Conservation (phyloP, 2,113 vertebrate genomes). For the Oryzias curvinotus region DNA sequence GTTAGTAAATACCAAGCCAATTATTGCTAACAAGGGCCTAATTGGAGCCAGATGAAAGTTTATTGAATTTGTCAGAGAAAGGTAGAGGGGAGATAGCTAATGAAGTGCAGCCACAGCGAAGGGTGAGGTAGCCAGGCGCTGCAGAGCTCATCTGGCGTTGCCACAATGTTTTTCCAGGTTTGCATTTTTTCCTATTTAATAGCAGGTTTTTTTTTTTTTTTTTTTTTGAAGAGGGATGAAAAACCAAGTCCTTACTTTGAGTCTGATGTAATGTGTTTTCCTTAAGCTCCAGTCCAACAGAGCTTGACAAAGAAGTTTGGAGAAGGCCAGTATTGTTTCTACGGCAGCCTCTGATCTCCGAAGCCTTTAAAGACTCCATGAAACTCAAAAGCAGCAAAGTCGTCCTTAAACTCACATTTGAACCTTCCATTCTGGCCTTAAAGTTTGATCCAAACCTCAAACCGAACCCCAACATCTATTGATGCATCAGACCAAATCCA, state of each 20-base stretch:
- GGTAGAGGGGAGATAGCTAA: conserved; percentile 64
- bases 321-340: not conserved
- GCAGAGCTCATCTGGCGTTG: conserved; percentile 41
- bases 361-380: too few relatives aligned
- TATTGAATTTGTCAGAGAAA: conserved; percentile 75
- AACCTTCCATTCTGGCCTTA: too few relatives aligned
- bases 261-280: not conserved
- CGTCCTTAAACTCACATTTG: too few relatives aligned
- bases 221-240: too few relatives aligned
- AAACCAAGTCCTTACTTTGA: not conserved
- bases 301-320: not conserved
- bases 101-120: conserved; percentile 49
- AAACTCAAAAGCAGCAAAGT: too few relatives aligned
- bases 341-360: not conserved
- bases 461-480: too few relatives aligned
- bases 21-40: conserved; percentile 71
- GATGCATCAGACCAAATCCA: too few relatives aligned
- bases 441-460: too few relatives aligned
- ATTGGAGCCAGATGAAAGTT: conserved; percentile 71
- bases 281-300: not conserved
- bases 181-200: conserved; percentile 17
- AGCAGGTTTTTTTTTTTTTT: too few relatives aligned
- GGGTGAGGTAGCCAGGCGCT: conserved; percentile 23
- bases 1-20: conserved; percentile 75
- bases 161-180: conserved; percentile 25